Evolutionary conservation across 2,113 vertebrate species (phyloP).

Genomic region (Rattus rattus): DNA sequence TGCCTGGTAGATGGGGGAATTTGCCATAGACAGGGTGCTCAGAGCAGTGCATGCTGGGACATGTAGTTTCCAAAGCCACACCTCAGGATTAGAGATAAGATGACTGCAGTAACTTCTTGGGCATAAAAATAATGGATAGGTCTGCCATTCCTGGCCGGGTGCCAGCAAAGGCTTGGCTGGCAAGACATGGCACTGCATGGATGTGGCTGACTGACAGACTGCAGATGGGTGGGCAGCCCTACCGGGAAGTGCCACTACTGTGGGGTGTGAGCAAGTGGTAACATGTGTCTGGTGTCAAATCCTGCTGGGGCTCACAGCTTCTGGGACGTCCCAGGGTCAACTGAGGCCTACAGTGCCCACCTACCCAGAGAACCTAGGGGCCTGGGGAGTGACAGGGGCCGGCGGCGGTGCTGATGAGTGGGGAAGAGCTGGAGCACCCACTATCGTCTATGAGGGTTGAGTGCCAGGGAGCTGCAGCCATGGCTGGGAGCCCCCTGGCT

Average conservation of each 20-base stretch:
- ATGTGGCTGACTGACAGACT: slow-evolving; percentile 56
- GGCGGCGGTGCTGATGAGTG: accelerated
- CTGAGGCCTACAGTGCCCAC: neutral
- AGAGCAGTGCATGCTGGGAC: slow-evolving; percentile 81
- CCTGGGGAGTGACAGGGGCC: neutral
- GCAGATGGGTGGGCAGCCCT: slow-evolving; percentile 52
- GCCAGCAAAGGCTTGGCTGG: slow-evolving; percentile 65
- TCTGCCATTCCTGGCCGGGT: slow-evolving; percentile 70
- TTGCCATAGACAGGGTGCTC: slow-evolving; percentile 44
- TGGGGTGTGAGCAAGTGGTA: neutral
- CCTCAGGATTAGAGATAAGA: slow-evolving; percentile 68
- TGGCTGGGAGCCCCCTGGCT: neutral
- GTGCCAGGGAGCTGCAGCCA: neutral
- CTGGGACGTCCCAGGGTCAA: neutral
- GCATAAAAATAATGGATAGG: slow-evolving; percentile 63
- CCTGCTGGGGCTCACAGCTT: neutral
- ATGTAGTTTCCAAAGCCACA: slow-evolving; percentile 75
- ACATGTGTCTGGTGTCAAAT: neutral
- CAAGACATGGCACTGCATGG: slow-evolving; percentile 1
- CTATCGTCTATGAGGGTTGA: neutral
- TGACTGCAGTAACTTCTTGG: slow-evolving; percentile 65
- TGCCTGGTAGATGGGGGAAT: slow-evolving; percentile 24
- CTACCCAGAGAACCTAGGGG: neutral
- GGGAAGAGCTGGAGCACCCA: neutral
- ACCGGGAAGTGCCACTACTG: slow-evolving; percentile 32